Evolutionary conservation across 2,113 vertebrate species (phyloP).

Genomic region (Pelecanoides urinatrix): DNA sequence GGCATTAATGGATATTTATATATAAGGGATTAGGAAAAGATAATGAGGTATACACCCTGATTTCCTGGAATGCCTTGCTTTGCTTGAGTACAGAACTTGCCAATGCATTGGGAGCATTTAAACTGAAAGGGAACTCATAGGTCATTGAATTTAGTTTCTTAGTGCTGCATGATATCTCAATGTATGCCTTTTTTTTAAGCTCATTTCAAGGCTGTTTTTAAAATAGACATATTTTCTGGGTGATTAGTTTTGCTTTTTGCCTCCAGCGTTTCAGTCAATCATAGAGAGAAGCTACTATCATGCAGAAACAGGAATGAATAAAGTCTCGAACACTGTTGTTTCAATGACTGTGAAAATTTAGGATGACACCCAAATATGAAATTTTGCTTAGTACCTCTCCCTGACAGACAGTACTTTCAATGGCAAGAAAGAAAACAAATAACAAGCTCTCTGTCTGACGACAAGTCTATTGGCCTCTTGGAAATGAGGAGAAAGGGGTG

Average conservation of each 20-base stretch:
- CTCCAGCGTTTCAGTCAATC: background rate
- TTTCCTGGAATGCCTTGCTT: background rate
- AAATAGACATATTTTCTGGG: background rate
- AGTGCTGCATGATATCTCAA: background rate
- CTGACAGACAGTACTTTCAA: background rate
- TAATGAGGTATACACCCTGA: background rate
- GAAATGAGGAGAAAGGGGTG: background rate
- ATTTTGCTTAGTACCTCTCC: background rate
- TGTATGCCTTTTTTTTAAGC: background rate
- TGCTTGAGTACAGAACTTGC: background rate
- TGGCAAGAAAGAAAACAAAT: background rate
- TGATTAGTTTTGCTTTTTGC: background rate
- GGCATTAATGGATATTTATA: background rate
- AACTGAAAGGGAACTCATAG: background rate
- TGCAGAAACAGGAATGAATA: background rate
- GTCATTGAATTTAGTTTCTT: background rate
- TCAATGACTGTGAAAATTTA: background rate
- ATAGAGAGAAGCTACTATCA: background rate
- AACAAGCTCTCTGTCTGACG: background rate
- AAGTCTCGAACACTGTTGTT: background rate
- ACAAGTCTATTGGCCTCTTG: rapidly evolving
- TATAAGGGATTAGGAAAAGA: background rate
- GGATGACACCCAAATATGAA: background rate
- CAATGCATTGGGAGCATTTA: background rate
- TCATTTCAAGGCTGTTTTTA: background rate